phyloP scores from a whole-genome alignment of 2,797 vertebrate species.

The Lepus townsendii region DNA sequence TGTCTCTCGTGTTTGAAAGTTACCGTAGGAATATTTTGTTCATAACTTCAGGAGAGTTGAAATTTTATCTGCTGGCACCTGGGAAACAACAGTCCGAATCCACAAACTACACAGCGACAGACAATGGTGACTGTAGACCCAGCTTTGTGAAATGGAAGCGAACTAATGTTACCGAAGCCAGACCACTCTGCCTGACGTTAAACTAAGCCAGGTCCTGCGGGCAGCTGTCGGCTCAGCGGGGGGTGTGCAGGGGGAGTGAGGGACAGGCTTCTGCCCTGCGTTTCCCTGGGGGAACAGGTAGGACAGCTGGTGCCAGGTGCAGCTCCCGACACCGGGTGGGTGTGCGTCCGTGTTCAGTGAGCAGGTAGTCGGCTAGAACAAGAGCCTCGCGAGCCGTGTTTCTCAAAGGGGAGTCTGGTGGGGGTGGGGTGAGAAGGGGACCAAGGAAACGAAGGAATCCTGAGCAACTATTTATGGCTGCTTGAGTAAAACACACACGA shows the following conservation, averaged over 20 bases:
- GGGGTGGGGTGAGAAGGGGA: neutral
- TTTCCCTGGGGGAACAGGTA: neutral
- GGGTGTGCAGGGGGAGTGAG: constrained; percentile 65
- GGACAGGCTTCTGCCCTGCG: neutral
- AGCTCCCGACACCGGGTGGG: neutral
- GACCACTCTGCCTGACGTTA: constrained; percentile 46
- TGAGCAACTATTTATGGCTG: constrained; percentile 35
- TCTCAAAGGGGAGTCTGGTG: neutral
- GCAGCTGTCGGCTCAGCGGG: constrained; percentile 17
- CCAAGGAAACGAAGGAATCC: constrained; percentile 49
- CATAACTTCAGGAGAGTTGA: constrained; percentile 44
- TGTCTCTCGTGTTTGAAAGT: neutral
- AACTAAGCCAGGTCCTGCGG: constrained; percentile 41
- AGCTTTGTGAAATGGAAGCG: constrained; percentile 50
- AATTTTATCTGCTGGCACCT: constrained; percentile 47
- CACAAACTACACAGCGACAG: constrained; percentile 36
- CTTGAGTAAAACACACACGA: neutral
- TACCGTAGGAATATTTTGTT: constrained; percentile 41
- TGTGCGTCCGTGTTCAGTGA: neutral
- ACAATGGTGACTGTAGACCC: constrained; percentile 53
- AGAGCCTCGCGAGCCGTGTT: neutral
- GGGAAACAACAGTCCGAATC: constrained; percentile 61
- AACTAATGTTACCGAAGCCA: constrained; percentile 38
- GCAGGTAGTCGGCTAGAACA: neutral
- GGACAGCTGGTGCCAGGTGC: neutral